Percentiles rank a stretch among this genome's conserved stretches.
These are phyloP conservation scores for Lepidostoma basale DNA, from an alignment of 1,140 invertebrate genomes.

Conservation along the genomic window DNA sequence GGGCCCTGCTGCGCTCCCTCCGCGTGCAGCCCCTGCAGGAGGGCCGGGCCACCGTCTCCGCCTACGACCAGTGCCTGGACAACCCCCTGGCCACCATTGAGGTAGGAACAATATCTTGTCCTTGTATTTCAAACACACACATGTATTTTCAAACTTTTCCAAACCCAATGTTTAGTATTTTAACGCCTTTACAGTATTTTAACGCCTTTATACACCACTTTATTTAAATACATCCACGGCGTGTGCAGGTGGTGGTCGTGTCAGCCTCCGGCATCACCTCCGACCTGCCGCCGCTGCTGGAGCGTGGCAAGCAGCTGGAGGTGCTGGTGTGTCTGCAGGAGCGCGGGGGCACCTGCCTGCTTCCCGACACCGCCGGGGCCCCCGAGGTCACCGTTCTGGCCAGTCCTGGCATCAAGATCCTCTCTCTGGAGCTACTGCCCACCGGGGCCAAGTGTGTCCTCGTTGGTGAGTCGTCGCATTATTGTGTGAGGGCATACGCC, in stretches of 20 bases:
- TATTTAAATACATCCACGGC: background rate
- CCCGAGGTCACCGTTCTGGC: slow-evolving; percentile 11
- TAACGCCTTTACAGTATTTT: too few relatives aligned
- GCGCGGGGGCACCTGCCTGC: slow-evolving; percentile 4
- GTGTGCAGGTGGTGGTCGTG: slow-evolving; percentile 28
- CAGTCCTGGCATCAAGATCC: slow-evolving; percentile 23
- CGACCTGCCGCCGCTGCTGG: slow-evolving; percentile 33
- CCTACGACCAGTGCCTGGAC: slow-evolving; percentile 34
- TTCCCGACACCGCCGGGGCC: slow-evolving; percentile 11
- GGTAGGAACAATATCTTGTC: too few relatives aligned
- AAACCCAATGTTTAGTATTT: too few relatives aligned
- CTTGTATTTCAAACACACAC: too few relatives aligned
- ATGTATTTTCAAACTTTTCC: too few relatives aligned
- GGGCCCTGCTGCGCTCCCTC: slow-evolving; percentile 1
- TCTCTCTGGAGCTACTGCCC: background rate
- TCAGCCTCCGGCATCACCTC: slow-evolving; percentile 24
- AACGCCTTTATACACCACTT: background rate
- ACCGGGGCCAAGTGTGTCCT: slow-evolving; percentile 15
- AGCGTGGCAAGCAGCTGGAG: slow-evolving; percentile 29
- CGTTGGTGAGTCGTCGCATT: slow-evolving; percentile 22
- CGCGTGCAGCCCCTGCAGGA: slow-evolving; percentile 31
- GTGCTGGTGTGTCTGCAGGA: slow-evolving; percentile 31
- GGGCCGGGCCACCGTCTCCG: slow-evolving; percentile 21
- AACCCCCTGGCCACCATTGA: background rate
- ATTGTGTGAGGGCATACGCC: too few relatives aligned